Percentiles rank a stretch among this genome's conserved stretches.
Conservation (phyloP, 2,888 invertebrate genomes). For the Hydriomena furcata region DNA sequence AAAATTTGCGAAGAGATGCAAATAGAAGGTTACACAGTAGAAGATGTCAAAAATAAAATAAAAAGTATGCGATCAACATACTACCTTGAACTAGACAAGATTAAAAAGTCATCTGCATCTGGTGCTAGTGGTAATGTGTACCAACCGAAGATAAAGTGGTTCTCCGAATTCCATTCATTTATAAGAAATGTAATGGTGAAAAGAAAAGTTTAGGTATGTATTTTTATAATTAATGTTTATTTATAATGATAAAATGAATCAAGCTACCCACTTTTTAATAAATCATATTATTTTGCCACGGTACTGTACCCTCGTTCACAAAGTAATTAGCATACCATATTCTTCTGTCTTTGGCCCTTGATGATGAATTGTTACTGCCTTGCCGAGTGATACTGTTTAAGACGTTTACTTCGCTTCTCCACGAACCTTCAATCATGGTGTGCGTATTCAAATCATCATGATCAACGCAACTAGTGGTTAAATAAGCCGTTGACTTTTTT, state of each 20-base stretch:
- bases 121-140: too few species aligned
- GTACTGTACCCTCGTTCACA: conserved; percentile 22
- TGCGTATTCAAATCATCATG: too few species aligned
- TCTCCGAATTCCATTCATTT: conserved; percentile 32
- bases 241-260: conserved; percentile 19
- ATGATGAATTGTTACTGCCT: conserved; percentile 32
- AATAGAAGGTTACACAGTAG: conserved; percentile 31
- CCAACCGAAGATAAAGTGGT: too few species aligned
- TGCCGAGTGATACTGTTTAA: conserved; percentile 32
- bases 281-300: conserved; percentile 23
- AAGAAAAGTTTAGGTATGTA: conserved; percentile 23
- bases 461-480: neutral
- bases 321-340: conserved; percentile 22
- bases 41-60: conserved; percentile 36
- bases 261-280: too few species aligned
- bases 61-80: conserved; percentile 34
- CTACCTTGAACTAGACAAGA: conserved; percentile 36
- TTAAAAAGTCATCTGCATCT: conserved; percentile 34
- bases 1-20: conserved; percentile 26
- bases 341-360: conserved; percentile 21
- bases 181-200: conserved; percentile 25
- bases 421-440: too few species aligned
- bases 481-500: neutral
- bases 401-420: conserved; percentile 19
- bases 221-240: conserved; percentile 10